Evolutionary conservation across 2,113 vertebrate species (phyloP), one percentile per base, ranked within the genome.

Genomic region (Actinemys pallida): DNA sequence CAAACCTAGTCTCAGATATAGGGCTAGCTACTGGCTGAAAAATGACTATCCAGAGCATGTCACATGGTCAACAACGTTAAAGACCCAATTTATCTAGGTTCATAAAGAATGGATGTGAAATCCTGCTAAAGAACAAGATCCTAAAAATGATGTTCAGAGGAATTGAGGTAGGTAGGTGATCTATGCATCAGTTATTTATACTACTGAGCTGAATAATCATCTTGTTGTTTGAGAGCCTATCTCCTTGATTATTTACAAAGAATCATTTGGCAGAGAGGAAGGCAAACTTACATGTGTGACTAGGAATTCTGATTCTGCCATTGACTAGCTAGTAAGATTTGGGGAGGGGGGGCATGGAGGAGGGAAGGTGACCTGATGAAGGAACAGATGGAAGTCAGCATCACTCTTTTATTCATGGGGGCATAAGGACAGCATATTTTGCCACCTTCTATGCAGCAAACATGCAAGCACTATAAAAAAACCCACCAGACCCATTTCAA

Each of bases 31-130:
- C 42, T 69, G 31, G 78, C 27, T 52, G 31, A 53, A 87, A 42
- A n/a, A 17, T 1, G 0, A 79, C 54, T 56, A 88, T 1, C 0
- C 10, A 31, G 2, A 4, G 4, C 0, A 0, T 1, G 1, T 4
- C 42, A 59, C 22, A 10, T 6, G 42, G 20, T 9, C 62, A 31
- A 22, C 39, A 42, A 11, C 42, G 12, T 75, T 75, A 24, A 75
- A 42, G 5, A 5, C 72, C 2, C 10, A 24, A 11, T 76, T 42
- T 76, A 8, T 12, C 50, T 80, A 10, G 29, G 16, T 62, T 42
- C 25, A 62, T n/a, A 52, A 13, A 9, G 35, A 62, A 54, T 42
- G 27, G 81, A 29, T 57, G 2, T 45, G 50, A 87, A 53, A 49
- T 5, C 2, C 9, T 14, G 20, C n/a, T 35, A 2, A 45, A 72